phyloP scores from a whole-genome alignment of 2,113 vertebrate genomes.

The Barnardius zonarius region DNA sequence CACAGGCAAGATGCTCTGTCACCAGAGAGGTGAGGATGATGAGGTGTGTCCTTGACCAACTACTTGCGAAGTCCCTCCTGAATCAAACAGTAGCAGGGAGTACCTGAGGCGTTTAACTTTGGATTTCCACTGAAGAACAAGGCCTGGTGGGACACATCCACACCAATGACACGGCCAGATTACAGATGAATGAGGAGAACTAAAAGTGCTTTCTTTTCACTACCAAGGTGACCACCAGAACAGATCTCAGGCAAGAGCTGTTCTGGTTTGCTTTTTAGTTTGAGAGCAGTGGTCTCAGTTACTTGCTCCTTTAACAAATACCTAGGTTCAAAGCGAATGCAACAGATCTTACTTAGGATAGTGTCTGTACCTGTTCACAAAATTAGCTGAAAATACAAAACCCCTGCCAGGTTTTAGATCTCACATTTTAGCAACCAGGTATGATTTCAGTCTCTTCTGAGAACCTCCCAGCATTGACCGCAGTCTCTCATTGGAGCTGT shows the following conservation, averaged over 20 bases:
- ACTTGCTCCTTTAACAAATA: not conserved
- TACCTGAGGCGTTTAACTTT: not conserved
- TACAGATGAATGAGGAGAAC: not conserved
- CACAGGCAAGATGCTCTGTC: slow-evolving; percentile 6
- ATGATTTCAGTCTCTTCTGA: not conserved
- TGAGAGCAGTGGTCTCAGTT: not conserved
- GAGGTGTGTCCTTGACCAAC: slow-evolving; percentile 23
- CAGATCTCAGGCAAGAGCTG: not conserved
- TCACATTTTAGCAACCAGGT: not conserved
- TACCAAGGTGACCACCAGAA: not conserved
- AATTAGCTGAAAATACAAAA: not conserved
- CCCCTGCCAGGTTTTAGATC: not conserved
- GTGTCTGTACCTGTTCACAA: not conserved
- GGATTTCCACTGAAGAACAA: not conserved
- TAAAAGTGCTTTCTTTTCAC: not conserved
- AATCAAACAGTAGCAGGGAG: not conserved
- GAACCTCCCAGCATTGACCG: not conserved
- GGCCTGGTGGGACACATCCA: fast-evolving
- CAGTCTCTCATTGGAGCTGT: fast-evolving
- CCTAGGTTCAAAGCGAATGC: not conserved
- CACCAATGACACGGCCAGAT: fast-evolving
- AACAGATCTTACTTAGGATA: not conserved
- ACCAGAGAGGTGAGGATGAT: slow-evolving; percentile 28
- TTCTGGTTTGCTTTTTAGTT: not conserved
- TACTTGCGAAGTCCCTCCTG: not conserved